These are phyloP conservation scores for Gymnocephalus cernua DNA, from an alignment of 2,113 vertebrate species.

Conservation along the genomic window DNA sequence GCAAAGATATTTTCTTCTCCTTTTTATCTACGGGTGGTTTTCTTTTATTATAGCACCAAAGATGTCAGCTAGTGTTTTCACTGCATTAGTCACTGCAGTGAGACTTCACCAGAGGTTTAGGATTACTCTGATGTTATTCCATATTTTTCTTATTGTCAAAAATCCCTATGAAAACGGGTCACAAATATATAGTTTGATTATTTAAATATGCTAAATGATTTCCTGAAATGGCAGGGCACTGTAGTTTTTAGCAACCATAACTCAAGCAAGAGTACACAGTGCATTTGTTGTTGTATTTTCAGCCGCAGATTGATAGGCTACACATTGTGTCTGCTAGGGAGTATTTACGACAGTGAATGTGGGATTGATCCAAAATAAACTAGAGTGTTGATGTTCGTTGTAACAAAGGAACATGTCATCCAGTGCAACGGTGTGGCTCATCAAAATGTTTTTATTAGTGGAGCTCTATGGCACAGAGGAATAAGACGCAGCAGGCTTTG, in stretches of 20 bases:
- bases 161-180: background rate
- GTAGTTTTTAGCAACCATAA: background rate
- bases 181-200: background rate
- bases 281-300: conserved; percentile 1
- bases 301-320: background rate
- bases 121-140: background rate
- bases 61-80: conserved; percentile 5
- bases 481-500: background rate
- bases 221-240: background rate
- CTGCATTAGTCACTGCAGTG: background rate
- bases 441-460: background rate
- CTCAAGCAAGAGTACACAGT: background rate
- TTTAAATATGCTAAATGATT: background rate
- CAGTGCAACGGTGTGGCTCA: background rate
- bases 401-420: background rate
- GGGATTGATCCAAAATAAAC: background rate
- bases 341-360: background rate
- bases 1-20: conserved; percentile 25
- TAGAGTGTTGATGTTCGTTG: background rate
- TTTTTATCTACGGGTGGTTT: background rate
- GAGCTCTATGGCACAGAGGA: background rate
- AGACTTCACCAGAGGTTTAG: background rate
- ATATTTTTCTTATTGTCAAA: background rate
- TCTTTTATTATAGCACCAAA: background rate
- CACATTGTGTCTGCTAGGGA: background rate